Percentiles rank a stretch among this genome's conserved stretches.
phyloP scores from a whole-genome alignment of 2,888 invertebrate genomes.

The Leptinotarsa haldemani region DNA sequence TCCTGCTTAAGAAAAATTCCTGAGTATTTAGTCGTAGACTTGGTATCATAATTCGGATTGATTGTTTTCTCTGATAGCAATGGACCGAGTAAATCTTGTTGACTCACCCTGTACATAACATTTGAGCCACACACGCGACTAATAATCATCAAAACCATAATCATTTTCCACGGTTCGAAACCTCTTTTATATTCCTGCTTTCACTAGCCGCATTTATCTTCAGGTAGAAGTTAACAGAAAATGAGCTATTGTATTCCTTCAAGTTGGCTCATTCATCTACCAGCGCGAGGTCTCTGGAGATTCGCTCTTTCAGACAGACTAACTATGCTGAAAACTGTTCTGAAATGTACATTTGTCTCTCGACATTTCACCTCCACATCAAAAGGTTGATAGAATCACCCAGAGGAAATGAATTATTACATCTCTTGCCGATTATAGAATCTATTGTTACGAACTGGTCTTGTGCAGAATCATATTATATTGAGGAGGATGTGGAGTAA shows the following conservation, averaged over 20 bases:
- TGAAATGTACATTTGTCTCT: slow-evolving; percentile 38
- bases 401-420: slow-evolving; percentile 31
- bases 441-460: slow-evolving; percentile 27
- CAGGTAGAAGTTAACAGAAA: slow-evolving; percentile 28
- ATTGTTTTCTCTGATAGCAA: too few relatives aligned
- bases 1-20: too few relatives aligned
- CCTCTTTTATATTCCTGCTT: slow-evolving; percentile 8
- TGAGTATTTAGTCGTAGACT: too few relatives aligned
- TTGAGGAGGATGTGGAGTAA: not conserved
- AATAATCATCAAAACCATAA: slow-evolving; percentile 7
- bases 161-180: slow-evolving; percentile 13
- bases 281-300: slow-evolving; percentile 20
- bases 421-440: slow-evolving; percentile 27
- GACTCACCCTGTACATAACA: too few relatives aligned
- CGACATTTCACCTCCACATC: slow-evolving; percentile 33
- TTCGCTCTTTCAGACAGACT: slow-evolving; percentile 15
- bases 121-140: not conserved
- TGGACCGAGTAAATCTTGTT: too few relatives aligned
- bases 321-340: slow-evolving; percentile 38
- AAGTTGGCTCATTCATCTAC: slow-evolving; percentile 17
- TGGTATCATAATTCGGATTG: too few relatives aligned
- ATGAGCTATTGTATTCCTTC: slow-evolving; percentile 23
- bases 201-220: slow-evolving; percentile 16
- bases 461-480: not conserved
- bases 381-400: slow-evolving; percentile 36